Evolutionary conservation across 2,797 vertebrate species (phyloP), one percentile per base, ranked within the genome.

Genomic region (Cottoperca gobio): DNA sequence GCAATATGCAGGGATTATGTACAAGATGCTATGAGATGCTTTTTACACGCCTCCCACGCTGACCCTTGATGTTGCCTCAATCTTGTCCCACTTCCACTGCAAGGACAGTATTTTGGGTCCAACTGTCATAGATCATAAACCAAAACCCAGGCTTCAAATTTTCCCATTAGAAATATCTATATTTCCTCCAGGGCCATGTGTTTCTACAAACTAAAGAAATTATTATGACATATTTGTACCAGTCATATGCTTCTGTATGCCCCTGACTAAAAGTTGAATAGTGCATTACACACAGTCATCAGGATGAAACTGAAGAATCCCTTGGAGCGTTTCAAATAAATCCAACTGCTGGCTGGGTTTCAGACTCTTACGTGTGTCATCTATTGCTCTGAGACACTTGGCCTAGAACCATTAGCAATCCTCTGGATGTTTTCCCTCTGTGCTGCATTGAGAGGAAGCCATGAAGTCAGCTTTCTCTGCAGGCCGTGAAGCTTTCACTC

Each of bases 301-400:
- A 79, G 35, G 35, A 79, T 24, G 50, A 84, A 79, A 70, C 42
- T 53, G 21, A 78, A 73, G 43, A 65, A 73, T 35, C 50, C 52
- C 21, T 61, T 66, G n/a, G 52, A 46, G 37, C 57, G 83, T 75
- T 63, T 35, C 73, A 75, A 82, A 49, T 26, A 40, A 46, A 64
- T 66, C 6, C 62, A 48, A 17, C 21, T 62, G 24, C 69, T 71
- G 62, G 65, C 52, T 61, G 67, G 26, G 14, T 48, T 71, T 68
- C 58, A 63, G 16, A 62, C 43, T 48, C 45, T 54, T 53, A 33
- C 16, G 7, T 67, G 74, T 69, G 8, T 68, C 24, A 11, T 64
- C 28, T 35, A 43, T 54, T 24, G 54, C 73, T 50, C 53, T 8
- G 9, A 72, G n/a, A 68, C 71, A 70, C 42, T 53, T 61, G 54